phyloP scores from a whole-genome alignment of 2,113 vertebrate genomes.

The Toxostoma redivivum region DNA sequence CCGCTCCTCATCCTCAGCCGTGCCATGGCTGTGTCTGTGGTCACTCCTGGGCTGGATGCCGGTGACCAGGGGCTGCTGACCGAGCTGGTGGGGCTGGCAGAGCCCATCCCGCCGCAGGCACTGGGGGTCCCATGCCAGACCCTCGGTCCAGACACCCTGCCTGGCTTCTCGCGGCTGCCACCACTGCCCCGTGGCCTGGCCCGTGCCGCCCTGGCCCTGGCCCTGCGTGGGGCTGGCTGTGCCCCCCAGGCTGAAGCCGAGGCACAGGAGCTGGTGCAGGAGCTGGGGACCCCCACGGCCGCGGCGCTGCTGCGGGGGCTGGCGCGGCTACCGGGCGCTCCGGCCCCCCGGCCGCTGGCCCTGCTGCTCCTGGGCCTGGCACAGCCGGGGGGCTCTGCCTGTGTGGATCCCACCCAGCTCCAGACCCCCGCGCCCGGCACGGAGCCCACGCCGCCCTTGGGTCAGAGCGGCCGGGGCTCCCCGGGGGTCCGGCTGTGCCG shows the following conservation, averaged over 20 bases:
- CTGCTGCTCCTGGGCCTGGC: slow-evolving; percentile 75
- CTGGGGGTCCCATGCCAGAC: slow-evolving; percentile 55
- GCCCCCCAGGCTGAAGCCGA: slow-evolving; percentile 55
- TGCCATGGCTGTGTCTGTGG: rapidly evolving
- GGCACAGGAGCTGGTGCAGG: slow-evolving; percentile 53
- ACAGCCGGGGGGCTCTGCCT: slow-evolving; percentile 37
- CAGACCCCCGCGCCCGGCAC: neutral
- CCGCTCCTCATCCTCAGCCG: neutral
- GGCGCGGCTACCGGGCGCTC: slow-evolving; percentile 12
- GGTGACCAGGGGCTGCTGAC: neutral
- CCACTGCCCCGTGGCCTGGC: slow-evolving; percentile 72
- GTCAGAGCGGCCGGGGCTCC: neutral
- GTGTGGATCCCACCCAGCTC: slow-evolving; percentile 18
- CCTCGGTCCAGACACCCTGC: slow-evolving; percentile 63
- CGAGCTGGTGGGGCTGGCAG: neutral
- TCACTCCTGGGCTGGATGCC: rapidly evolving
- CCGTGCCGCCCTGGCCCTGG: slow-evolving; percentile 75
- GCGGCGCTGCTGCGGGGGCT: slow-evolving; percentile 71
- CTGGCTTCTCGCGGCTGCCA: slow-evolving; percentile 59
- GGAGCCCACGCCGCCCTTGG: neutral
- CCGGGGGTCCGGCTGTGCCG: slow-evolving; percentile 64
- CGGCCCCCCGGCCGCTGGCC: neutral
- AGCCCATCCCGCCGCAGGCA: rapidly evolving
- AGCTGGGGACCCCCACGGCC: slow-evolving; percentile 66
- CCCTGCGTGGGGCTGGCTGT: slow-evolving; percentile 75